Evolutionary conservation across 2,797 vertebrate genomes (phyloP), one percentile per base, ranked within the genome.

Genomic region (Sebastes iracundus): DNA sequence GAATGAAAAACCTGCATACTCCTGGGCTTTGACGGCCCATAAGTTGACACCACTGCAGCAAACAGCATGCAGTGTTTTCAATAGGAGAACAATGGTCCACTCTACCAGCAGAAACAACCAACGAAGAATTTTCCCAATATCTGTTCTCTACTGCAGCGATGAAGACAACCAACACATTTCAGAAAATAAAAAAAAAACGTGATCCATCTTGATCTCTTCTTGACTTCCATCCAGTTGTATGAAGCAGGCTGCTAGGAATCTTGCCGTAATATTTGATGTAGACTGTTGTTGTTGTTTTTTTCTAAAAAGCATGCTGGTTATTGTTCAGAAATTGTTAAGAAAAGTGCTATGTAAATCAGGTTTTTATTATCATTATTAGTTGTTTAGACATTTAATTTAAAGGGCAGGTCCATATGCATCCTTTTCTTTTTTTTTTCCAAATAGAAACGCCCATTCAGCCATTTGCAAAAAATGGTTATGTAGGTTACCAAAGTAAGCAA

Each of bases 1-100:
- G 82, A 88, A 82, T 85, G 73, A 85, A 84, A 87, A 85, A 35
- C 53, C 75, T 81, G 72, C 75, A 53, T 56, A 79, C 85, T 83
- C 61, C 59, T 82, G 83, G 72, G 86, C 75, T 81, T 74, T 72
- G 53, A 79, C 38, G 7, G 62, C 25, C 63, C 16, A 70, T 70
- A 58, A 38, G 60, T 61, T 83, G 80, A 81, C 78, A 76, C 53
- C 4, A 42, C 5, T 56, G 55, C 66, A 55, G 56, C 66, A 72
- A 67, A 72, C 77, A 77, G 38, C 79, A 77, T 58, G 25, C 46
- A 64, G 8, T 53, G 63, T 56, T 74, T 82, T 75, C 46, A 85
- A 42, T 25, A 33, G 23, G 63, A 60, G 23, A 28, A 46, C 64
- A 64, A 35, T 65, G 23, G 22, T 28, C 67, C 18, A 23, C 25